These are phyloP conservation scores for Holothuria scabra DNA, from an alignment of 53 echinoderm and acorn worm genomes.

Conservation along the genomic window DNA sequence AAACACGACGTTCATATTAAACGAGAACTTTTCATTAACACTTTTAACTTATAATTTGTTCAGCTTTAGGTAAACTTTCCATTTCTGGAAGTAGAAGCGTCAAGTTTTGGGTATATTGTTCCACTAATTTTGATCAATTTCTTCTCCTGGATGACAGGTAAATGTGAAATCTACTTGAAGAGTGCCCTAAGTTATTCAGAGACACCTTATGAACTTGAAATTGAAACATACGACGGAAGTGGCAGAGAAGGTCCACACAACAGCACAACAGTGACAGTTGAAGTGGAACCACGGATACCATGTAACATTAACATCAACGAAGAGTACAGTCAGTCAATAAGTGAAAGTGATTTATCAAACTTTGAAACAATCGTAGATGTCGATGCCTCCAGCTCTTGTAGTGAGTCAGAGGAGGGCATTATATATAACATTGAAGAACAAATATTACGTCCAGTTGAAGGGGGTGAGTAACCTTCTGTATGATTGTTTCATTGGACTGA, in stretches of 20 bases:
- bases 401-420: background rate
- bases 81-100: background rate
- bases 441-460: too few relatives aligned
- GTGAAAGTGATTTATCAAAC: background rate
- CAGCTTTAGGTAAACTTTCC: too few relatives aligned
- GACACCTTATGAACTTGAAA: background rate
- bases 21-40: too few relatives aligned
- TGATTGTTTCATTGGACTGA: too few relatives aligned
- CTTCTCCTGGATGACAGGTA: background rate
- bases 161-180: constrained; percentile 4
- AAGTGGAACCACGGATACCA: background rate
- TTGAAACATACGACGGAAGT: background rate
- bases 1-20: too few relatives aligned
- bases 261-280: background rate
- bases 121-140: too few relatives aligned
- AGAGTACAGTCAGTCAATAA: background rate
- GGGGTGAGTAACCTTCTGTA: too few relatives aligned
- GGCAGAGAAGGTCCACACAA: background rate
- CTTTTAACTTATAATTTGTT: too few relatives aligned
- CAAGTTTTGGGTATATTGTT: too few relatives aligned
- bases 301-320: background rate
- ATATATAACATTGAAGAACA: background rate
- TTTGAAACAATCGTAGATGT: background rate
- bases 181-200: background rate
- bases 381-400: background rate